A percentile compares a stretch with the other conserved stretches of the same genome.
phyloP scores from a whole-genome alignment of 2,113 vertebrate species.

The human (Homo sapiens) region DNA sequence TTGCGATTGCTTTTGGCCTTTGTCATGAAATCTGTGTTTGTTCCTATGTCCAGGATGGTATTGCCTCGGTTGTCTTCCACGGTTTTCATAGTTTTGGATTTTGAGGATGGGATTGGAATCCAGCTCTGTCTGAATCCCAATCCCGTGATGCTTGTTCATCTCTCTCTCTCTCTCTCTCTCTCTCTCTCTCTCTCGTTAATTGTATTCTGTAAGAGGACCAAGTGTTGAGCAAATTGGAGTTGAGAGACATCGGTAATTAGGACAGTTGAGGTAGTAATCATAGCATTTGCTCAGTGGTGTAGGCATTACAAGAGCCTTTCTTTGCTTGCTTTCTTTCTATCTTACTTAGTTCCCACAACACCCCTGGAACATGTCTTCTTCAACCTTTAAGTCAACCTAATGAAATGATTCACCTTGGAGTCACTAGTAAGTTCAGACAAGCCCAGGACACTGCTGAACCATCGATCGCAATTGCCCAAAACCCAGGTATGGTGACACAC shows the following conservation, averaged over 20 bases:
- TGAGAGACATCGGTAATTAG: neutral
- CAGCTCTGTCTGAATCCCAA: neutral
- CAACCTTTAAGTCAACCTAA: neutral
- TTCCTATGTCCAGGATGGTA: too few relatives aligned
- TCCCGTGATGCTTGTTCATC: neutral
- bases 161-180: neutral
- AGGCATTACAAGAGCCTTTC: neutral
- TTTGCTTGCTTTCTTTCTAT: neutral
- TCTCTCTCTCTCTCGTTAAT: neutral
- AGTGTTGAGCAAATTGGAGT: neutral
- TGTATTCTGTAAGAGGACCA: neutral
- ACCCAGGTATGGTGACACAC: neutral
- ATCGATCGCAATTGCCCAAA: neutral
- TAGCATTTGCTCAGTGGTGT: neutral
- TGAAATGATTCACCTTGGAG: neutral
- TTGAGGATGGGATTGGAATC: neutral
- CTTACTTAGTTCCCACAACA: neutral
- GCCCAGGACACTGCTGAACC: neutral
- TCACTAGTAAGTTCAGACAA: neutral
- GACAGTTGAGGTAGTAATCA: neutral
- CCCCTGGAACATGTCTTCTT: neutral
- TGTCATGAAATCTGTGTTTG: too few relatives aligned
- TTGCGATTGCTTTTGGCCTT: too few relatives aligned
- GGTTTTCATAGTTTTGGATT: too few relatives aligned
- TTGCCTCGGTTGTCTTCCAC: too few relatives aligned